Conservation (phyloP, 2,888 invertebrate genomes). For the Hesperia comma region DNA sequence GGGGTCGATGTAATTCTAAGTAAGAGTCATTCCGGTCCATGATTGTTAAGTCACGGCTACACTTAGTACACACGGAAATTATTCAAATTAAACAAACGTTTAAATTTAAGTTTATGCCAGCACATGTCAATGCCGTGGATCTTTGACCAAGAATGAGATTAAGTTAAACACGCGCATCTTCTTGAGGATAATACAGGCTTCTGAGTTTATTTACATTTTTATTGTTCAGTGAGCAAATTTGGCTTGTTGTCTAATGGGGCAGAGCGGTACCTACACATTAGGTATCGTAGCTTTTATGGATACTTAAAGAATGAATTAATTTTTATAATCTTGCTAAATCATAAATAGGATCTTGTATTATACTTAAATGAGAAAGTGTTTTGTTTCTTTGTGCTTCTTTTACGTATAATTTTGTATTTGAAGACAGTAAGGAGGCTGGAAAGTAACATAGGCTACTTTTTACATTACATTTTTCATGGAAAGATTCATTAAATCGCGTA, state of each 20-base stretch:
- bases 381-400: too few species aligned
- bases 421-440: too few species aligned
- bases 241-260: not conserved
- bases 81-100: constrained; percentile 23
- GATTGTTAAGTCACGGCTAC: not conserved
- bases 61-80: constrained; percentile 1
- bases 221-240: constrained; percentile 50
- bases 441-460: too few species aligned
- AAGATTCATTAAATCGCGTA: too few species aligned
- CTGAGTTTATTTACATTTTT: constrained; percentile 64
- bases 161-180: constrained; percentile 58
- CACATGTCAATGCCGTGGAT: constrained; percentile 60
- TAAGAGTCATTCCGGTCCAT: constrained; percentile 20
- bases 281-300: too few species aligned
- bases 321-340: too few species aligned
- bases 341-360: too few species aligned
- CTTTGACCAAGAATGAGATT: constrained; percentile 59
- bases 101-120: constrained; percentile 30
- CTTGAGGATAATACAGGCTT: constrained; percentile 53
- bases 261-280: not conserved
- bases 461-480: too few species aligned
- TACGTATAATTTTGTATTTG: too few species aligned
- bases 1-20: not conserved
- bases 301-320: too few species aligned
- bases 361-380: too few species aligned